Percentiles rank a stretch among this genome's conserved stretches.
phyloP scores from a whole-genome alignment of 2,113 vertebrate species.

The Telmatochromis sp. region DNA sequence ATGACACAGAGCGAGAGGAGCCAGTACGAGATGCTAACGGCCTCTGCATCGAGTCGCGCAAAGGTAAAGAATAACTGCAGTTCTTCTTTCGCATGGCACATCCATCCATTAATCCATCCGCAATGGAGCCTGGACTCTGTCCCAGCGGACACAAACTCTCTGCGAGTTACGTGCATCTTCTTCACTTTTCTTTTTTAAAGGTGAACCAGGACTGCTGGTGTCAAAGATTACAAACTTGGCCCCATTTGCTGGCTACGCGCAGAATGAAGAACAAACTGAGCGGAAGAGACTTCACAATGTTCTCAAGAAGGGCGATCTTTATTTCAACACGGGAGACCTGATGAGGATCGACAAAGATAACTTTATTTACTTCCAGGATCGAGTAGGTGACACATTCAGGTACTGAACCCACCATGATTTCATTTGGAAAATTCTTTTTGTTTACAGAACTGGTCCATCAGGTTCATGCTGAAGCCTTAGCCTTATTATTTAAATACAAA shows the following conservation, averaged over 20 bases:
- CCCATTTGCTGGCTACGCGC: slow-evolving; percentile 81
- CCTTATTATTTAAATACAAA: not conserved
- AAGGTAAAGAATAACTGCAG: slow-evolving; percentile 66
- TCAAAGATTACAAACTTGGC: slow-evolving; percentile 75
- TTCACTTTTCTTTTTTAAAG: slow-evolving; percentile 45
- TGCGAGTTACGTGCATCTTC: not conserved
- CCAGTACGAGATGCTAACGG: slow-evolving; percentile 73
- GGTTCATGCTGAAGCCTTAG: not conserved
- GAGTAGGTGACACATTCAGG: slow-evolving; percentile 89
- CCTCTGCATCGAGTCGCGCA: slow-evolving; percentile 75
- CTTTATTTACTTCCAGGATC: slow-evolving; percentile 87
- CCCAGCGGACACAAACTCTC: not conserved
- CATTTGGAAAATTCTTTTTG: not conserved
- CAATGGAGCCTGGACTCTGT: not conserved
- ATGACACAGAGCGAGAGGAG: slow-evolving; percentile 78
- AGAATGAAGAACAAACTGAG: slow-evolving; percentile 74
- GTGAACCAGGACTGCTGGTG: slow-evolving; percentile 80
- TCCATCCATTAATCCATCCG: not conserved
- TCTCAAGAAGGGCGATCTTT: slow-evolving; percentile 80
- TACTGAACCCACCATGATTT: slow-evolving; percentile 1
- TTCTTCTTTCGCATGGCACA: not conserved
- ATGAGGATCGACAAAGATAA: slow-evolving; percentile 76
- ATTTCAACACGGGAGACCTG: slow-evolving; percentile 87
- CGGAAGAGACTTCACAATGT: slow-evolving; percentile 79
- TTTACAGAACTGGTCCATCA: not conserved